Evolutionary conservation across 2,113 vertebrate species (phyloP).

Genomic region (Takifugu bimaculatus): DNA sequence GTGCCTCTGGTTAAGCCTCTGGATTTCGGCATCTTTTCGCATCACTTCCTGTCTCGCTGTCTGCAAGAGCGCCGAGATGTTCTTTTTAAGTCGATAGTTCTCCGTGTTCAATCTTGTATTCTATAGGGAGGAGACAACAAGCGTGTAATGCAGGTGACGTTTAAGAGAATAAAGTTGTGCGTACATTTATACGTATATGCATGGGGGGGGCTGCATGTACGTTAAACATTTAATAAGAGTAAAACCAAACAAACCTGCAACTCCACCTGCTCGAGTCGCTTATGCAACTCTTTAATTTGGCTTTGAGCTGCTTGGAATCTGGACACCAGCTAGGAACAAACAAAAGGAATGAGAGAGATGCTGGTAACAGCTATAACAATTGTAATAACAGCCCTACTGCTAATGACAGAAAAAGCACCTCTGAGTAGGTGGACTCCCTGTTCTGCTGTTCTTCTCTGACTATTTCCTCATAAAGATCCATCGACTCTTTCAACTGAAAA

Average conservation of each 20-base stretch:
- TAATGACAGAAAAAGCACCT: constrained; percentile 54
- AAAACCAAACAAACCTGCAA: constrained; percentile 76
- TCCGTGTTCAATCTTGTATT: constrained; percentile 84
- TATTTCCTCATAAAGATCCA: constrained; percentile 94
- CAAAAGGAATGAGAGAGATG: constrained; percentile 18
- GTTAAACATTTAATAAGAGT: no score
- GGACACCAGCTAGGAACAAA: constrained; percentile 78
- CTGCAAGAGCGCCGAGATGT: constrained; percentile 92
- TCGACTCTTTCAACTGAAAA: constrained; percentile 72
- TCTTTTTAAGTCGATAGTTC: constrained; percentile 90
- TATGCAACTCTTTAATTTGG: constrained; percentile 84
- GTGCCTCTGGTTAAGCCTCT: constrained; percentile 83
- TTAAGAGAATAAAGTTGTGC: neutral
- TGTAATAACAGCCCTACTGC: neutral
- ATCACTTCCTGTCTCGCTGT: constrained; percentile 90
- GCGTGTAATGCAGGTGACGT: neutral
- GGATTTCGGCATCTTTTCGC: constrained; percentile 93
- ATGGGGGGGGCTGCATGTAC: no score
- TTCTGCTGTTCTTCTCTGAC: constrained; percentile 87
- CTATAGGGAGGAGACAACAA: constrained; percentile 57
- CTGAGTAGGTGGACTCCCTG: constrained; percentile 82
- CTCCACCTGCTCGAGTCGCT: constrained; percentile 85
- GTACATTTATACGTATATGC: no score
- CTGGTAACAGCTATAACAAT: neutral
- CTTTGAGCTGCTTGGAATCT: constrained; percentile 85